phyloP scores from a whole-genome alignment of 2,113 vertebrate species.

The Nibea albiflora region DNA sequence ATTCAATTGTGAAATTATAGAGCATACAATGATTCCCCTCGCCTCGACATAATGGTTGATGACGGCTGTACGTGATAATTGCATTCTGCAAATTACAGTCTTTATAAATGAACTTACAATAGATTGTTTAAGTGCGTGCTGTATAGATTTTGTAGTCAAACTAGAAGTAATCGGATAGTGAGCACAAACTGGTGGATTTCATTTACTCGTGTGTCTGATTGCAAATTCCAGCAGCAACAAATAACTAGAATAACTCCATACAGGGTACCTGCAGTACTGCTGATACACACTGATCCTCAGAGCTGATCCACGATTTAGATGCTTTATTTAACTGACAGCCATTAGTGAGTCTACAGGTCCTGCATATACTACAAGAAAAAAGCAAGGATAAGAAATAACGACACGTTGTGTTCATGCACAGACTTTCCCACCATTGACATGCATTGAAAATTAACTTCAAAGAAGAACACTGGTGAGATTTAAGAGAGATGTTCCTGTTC shows the following conservation, averaged over 20 bases:
- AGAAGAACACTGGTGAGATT: background rate
- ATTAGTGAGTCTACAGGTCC: slow-evolving; percentile 24
- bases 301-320: slow-evolving; percentile 4
- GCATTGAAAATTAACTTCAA: background rate
- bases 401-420: background rate
- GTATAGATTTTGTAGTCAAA: slow-evolving; percentile 35
- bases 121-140: slow-evolving; percentile 25
- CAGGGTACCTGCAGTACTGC: background rate
- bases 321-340: slow-evolving; percentile 13
- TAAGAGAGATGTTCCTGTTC: background rate
- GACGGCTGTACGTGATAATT: slow-evolving; percentile 50
- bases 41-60: slow-evolving; percentile 17
- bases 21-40: slow-evolving; percentile 6
- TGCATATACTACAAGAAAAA: background rate
- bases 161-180: slow-evolving; percentile 19
- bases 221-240: background rate
- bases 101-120: slow-evolving; percentile 54
- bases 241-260: background rate
- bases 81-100: slow-evolving; percentile 43
- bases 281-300: background rate
- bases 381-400: background rate
- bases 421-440: background rate
- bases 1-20: slow-evolving; percentile 44
- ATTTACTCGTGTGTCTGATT: background rate
- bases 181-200: background rate